Evolutionary conservation across 1,140 invertebrate genomes (phyloP).

Genomic region (Drosophila willistoni): DNA sequence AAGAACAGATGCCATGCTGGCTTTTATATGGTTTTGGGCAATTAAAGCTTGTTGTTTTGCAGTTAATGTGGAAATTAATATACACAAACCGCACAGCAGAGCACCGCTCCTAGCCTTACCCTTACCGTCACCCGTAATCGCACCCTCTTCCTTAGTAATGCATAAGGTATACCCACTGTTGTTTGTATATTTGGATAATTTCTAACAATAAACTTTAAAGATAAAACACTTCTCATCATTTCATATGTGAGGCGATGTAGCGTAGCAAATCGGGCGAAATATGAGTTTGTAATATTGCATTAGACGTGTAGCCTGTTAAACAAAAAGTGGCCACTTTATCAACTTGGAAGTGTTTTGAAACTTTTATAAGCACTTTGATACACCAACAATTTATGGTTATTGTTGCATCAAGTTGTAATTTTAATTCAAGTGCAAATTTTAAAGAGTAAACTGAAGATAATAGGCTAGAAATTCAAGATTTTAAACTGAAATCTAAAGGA

Average conservation of each 20-base stretch:
- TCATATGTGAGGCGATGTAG: slow-evolving; percentile 24
- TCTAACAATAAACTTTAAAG: slow-evolving; percentile 39
- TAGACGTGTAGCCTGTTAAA: slow-evolving; percentile 31
- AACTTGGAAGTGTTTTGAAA: slow-evolving; percentile 22
- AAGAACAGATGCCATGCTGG: slow-evolving; percentile 41
- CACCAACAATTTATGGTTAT: slow-evolving; percentile 8
- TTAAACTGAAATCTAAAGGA: neutral
- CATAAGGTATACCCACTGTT: neutral
- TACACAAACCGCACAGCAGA: slow-evolving; percentile 40
- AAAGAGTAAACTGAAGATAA: neutral
- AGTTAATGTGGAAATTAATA: slow-evolving; percentile 69
- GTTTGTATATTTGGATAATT: slow-evolving; percentile 51
- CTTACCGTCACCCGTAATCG: neutral
- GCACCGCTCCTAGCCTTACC: too few species aligned
- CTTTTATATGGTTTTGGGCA: slow-evolving; percentile 74
- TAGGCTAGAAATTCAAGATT: neutral
- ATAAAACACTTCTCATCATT: slow-evolving; percentile 40
- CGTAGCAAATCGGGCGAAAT: slow-evolving; percentile 54
- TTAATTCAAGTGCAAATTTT: neutral
- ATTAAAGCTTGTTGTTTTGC: slow-evolving; percentile 74
- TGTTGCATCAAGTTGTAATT: neutral
- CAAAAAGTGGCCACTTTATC: slow-evolving; percentile 42
- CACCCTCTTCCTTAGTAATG: neutral
- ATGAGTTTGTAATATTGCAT: slow-evolving; percentile 57
- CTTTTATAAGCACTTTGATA: slow-evolving; percentile 19